Conservation (phyloP, 2,888 invertebrate genomes). For the Fissipunctia ypsillon region DNA sequence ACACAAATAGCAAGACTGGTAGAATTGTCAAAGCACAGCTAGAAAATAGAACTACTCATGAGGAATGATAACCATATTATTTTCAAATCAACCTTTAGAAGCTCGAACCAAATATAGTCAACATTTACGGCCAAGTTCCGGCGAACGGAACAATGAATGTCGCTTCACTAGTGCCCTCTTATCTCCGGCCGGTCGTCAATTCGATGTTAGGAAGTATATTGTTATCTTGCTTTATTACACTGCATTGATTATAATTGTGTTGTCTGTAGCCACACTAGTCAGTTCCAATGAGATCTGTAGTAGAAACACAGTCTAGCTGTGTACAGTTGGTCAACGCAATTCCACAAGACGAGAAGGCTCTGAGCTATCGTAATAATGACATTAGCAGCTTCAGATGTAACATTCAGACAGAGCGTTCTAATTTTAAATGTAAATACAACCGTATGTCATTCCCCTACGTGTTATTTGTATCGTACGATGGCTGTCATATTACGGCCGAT, state of each 20-base stretch:
- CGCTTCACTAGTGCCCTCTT: slow-evolving; percentile 67
- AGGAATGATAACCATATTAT: background rate
- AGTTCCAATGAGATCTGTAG: slow-evolving; percentile 20
- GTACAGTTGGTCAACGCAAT: background rate
- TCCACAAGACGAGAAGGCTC: background rate
- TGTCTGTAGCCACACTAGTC: slow-evolving; percentile 34
- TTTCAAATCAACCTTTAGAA: background rate
- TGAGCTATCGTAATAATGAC: slow-evolving; percentile 11
- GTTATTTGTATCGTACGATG: slow-evolving; percentile 39
- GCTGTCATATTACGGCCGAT: slow-evolving; percentile 13
- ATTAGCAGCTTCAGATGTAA: slow-evolving; percentile 21
- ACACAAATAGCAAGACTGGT: background rate
- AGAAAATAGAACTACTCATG: no score
- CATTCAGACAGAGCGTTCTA: slow-evolving; percentile 12
- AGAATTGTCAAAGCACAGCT: background rate
- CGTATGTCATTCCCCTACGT: background rate
- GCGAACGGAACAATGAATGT: slow-evolving; percentile 52
- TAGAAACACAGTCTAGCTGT: slow-evolving; percentile 30
- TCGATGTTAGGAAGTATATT: slow-evolving; percentile 73
- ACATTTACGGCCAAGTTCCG: slow-evolving; percentile 40
- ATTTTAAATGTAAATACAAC: slow-evolving; percentile 35
- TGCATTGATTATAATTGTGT: slow-evolving; percentile 66
- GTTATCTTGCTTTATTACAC: slow-evolving; percentile 76
- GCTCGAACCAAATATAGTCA: background rate
- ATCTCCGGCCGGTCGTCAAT: slow-evolving; percentile 69